These are phyloP conservation scores for Oxyteleia sp. DNA, from an alignment of 2,888 invertebrate genomes.

Conservation along the genomic window DNA sequence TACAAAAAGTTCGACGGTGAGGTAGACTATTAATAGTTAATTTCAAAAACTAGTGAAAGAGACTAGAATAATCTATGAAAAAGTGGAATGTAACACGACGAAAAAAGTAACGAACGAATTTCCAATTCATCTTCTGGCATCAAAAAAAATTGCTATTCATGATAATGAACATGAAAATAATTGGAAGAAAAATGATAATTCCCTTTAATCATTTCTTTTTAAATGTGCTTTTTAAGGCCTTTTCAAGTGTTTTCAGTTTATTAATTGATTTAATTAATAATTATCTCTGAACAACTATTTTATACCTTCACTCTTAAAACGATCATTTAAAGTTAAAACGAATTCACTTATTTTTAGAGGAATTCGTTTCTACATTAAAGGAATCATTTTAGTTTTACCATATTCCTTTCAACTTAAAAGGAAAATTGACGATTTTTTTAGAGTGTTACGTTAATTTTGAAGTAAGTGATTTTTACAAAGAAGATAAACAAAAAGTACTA, in stretches of 20 bases:
- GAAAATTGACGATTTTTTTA: no score
- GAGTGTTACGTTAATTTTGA: no score
- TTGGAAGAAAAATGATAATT: not conserved
- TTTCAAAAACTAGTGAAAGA: conserved; percentile 36
- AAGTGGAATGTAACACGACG: not conserved
- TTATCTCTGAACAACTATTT: no score
- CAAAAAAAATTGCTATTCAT: not conserved
- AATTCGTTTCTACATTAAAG: no score
- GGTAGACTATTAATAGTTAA: conserved; percentile 28
- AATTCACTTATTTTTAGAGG: no score
- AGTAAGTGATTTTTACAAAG: no score
- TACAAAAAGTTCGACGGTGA: conserved; percentile 18
- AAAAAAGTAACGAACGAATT: conserved; percentile 1
- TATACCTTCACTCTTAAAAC: no score
- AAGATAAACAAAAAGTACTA: no score
- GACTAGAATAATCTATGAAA: conserved; percentile 21
- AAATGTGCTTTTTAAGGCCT: conserved; percentile 1
- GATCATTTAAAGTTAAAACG: no score
- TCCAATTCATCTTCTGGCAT: not conserved
- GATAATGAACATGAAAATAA: not conserved
- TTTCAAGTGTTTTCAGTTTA: not conserved
- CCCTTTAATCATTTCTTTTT: not conserved
- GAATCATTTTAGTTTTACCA: no score
- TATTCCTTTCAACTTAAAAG: no score
- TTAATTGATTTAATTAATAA: not conserved